Evolutionary conservation across 2,113 vertebrate genomes (phyloP).

Genomic region (Vanacampus margaritifer): DNA sequence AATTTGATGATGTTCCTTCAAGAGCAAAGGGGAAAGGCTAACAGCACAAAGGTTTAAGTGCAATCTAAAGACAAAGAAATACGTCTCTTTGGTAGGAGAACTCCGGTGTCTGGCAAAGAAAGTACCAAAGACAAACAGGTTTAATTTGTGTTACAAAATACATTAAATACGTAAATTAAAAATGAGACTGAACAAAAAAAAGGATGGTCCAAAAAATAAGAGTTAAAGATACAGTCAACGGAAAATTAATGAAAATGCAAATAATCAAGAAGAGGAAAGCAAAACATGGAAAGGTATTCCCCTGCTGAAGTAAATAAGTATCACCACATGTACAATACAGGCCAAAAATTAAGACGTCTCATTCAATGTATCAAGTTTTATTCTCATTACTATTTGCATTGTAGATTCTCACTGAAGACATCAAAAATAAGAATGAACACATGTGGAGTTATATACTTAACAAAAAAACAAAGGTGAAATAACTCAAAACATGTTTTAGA

Average conservation of each 20-base stretch:
- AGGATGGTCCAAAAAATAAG: constrained; percentile 29
- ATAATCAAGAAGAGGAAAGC: neutral
- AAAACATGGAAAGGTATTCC: too few relatives aligned
- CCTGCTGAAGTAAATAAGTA: too few relatives aligned
- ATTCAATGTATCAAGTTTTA: too few relatives aligned
- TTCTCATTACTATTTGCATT: too few relatives aligned
- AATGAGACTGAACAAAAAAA: constrained; percentile 36
- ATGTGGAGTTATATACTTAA: too few relatives aligned
- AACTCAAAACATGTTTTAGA: too few relatives aligned
- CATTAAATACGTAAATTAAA: constrained; percentile 33
- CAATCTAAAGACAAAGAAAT: constrained; percentile 60
- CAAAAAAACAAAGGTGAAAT: too few relatives aligned
- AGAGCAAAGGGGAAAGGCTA: constrained; percentile 50
- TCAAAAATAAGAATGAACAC: too few relatives aligned
- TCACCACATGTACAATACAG: too few relatives aligned
- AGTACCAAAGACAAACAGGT: constrained; percentile 47
- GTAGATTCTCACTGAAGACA: too few relatives aligned
- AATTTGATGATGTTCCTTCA: constrained; percentile 61
- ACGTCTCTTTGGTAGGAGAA: constrained; percentile 42
- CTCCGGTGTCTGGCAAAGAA: constrained; percentile 55
- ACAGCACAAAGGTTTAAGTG: constrained; percentile 56
- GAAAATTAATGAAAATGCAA: constrained; percentile 11
- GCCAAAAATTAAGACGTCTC: too few relatives aligned
- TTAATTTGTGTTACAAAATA: constrained; percentile 43
- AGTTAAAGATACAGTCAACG: constrained; percentile 11